Conservation (phyloP, 1,140 invertebrate genomes). For the Andrena cerasifolii region DNA sequence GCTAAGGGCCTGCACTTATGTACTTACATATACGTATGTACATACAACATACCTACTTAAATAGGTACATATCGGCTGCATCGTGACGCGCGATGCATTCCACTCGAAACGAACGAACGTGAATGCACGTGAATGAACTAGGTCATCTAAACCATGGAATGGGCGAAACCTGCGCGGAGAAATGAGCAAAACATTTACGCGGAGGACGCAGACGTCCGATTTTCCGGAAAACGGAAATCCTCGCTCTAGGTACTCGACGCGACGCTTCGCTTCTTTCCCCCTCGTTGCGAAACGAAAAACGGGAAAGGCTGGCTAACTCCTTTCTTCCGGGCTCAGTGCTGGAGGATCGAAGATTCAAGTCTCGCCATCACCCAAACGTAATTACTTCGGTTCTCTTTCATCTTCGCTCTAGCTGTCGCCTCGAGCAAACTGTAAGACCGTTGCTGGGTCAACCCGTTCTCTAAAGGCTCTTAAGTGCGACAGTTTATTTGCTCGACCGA, state of each 20-base stretch:
- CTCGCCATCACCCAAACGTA: slow-evolving; percentile 65
- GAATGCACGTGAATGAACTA: background rate
- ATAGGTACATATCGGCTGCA: too few relatives aligned
- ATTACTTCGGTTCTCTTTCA: slow-evolving; percentile 72
- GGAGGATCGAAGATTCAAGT: slow-evolving; percentile 71
- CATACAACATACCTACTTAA: too few relatives aligned
- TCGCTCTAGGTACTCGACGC: background rate
- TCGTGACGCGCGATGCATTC: too few relatives aligned
- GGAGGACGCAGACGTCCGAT: slow-evolving; percentile 25
- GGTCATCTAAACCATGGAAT: too few relatives aligned
- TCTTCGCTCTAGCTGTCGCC: slow-evolving; percentile 68
- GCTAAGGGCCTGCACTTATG: too few relatives aligned
- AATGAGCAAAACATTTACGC: background rate
- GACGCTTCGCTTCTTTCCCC: slow-evolving; percentile 29
- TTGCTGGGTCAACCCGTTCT: slow-evolving; percentile 57
- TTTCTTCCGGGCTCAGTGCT: background rate
- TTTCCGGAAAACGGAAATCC: slow-evolving; percentile 46
- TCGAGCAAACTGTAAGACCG: slow-evolving; percentile 61
- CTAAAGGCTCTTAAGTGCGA: slow-evolving; percentile 59
- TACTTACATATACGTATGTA: too few relatives aligned
- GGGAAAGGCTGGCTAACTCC: too few relatives aligned
- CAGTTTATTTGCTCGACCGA: slow-evolving; percentile 63
- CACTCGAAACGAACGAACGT: background rate
- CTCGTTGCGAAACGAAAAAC: too few relatives aligned
- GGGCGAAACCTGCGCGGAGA: background rate